Conservation (phyloP, 1,140 invertebrate genomes). For the Reticulitermes speratus region DNA sequence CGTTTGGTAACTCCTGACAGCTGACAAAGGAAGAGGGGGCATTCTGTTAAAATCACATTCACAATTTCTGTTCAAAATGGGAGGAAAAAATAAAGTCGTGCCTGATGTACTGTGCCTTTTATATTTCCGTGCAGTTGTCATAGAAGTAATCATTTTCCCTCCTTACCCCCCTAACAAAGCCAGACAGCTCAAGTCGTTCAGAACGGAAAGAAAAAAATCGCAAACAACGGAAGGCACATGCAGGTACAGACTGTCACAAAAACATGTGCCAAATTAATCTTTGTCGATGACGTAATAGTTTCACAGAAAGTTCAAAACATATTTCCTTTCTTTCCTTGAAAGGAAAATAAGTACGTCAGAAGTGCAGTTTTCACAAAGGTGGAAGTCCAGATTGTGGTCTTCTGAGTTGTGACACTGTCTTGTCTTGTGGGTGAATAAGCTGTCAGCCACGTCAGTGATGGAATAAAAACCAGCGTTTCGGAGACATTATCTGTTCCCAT, state of each 20-base stretch:
- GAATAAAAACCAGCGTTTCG: no score
- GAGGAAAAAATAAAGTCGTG: background rate
- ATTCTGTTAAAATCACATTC: background rate
- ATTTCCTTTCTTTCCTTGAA: no score
- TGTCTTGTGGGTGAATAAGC: no score
- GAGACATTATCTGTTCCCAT: no score
- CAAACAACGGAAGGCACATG: background rate
- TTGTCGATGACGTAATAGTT: background rate
- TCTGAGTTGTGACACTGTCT: no score
- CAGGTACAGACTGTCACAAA: background rate
- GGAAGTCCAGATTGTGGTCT: no score
- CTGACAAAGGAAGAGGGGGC: background rate
- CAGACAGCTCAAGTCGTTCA: conserved; percentile 3
- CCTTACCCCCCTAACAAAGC: background rate
- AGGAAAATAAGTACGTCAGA: no score
- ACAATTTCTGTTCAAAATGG: background rate
- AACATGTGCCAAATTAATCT: background rate
- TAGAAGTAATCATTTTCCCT: conserved; percentile 7
- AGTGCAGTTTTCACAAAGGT: no score
- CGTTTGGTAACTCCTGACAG: background rate
- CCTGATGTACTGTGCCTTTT: background rate
- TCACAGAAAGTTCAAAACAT: background rate
- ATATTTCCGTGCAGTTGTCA: conserved; percentile 6
- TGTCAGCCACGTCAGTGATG: no score
- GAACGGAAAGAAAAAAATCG: background rate